These are phyloP conservation scores for Ostrea edulis DNA, from an alignment of 1,140 invertebrate genomes.

Conservation along the genomic window DNA sequence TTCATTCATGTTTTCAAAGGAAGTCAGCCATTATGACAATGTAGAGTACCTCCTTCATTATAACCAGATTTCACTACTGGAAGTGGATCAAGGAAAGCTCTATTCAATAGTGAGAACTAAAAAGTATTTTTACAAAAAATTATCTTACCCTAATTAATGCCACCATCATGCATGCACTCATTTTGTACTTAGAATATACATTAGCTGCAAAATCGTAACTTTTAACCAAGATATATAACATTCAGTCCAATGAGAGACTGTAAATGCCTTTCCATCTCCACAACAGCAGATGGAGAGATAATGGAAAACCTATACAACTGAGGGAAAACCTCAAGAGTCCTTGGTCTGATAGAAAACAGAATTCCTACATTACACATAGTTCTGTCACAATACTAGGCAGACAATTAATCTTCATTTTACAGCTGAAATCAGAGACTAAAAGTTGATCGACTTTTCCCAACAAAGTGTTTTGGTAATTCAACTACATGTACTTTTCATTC, in stretches of 20 bases:
- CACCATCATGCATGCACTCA: background rate
- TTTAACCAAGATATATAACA: background rate
- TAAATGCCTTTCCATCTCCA: background rate
- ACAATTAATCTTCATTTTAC: background rate
- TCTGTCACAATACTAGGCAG: background rate
- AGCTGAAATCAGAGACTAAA: background rate
- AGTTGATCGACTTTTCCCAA: background rate
- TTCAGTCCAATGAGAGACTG: background rate
- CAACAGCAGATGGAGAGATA: background rate
- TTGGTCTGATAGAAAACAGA: background rate
- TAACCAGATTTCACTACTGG: too few species aligned
- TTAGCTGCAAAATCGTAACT: too few species aligned
- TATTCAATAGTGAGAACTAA: too few species aligned
- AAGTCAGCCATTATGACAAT: too few species aligned
- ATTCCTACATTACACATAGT: background rate
- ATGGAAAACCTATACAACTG: slow-evolving; percentile 7
- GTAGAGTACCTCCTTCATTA: too few species aligned
- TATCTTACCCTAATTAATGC: background rate
- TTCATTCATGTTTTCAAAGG: too few species aligned
- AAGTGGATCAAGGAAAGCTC: too few species aligned
- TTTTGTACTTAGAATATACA: background rate
- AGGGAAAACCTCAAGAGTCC: background rate
- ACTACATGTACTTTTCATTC: background rate
- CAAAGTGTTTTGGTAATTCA: background rate
- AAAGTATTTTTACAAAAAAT: too few species aligned